These are phyloP conservation scores for Monopterus albus DNA, from an alignment of 2,113 vertebrate species.

Conservation along the genomic window DNA sequence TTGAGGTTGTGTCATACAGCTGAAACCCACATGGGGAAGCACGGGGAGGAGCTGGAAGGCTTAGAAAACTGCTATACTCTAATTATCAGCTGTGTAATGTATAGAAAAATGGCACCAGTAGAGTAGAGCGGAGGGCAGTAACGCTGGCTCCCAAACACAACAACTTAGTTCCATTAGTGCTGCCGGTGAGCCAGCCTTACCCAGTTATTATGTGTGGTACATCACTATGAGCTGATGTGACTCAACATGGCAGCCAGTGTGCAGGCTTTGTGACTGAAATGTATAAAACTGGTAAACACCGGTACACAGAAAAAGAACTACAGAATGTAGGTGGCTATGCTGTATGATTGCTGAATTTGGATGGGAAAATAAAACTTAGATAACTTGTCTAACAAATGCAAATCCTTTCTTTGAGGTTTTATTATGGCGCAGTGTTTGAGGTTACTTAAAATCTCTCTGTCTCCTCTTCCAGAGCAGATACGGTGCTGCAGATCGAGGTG, in stretches of 20 bases:
- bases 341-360: background rate
- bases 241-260: conserved; percentile 53
- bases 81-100: conserved; percentile 49
- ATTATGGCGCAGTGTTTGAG: background rate
- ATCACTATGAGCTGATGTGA: conserved; percentile 63
- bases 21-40: conserved; percentile 38
- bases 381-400: conserved; percentile 3
- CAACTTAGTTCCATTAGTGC: conserved; percentile 68
- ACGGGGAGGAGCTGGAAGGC: conserved; percentile 25
- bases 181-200: conserved; percentile 56
- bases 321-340: background rate
- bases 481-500: conserved; percentile 80
- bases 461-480: conserved; percentile 81
- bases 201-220: conserved; percentile 67
- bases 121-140: conserved; percentile 31
- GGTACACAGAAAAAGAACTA: conserved; percentile 24
- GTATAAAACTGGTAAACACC: conserved; percentile 21
- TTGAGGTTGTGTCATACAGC: conserved; percentile 37
- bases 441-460: conserved; percentile 30
- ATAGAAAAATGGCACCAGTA: conserved; percentile 44
- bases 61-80: conserved; percentile 16
- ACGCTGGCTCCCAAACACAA: conserved; percentile 52
- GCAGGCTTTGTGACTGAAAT: conserved; percentile 43
- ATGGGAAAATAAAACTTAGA: background rate
- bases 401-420: background rate